Percentiles rank a stretch among this genome's conserved stretches.
phyloP scores from a whole-genome alignment of 2,113 vertebrate genomes.

The Cavia porcellus region DNA sequence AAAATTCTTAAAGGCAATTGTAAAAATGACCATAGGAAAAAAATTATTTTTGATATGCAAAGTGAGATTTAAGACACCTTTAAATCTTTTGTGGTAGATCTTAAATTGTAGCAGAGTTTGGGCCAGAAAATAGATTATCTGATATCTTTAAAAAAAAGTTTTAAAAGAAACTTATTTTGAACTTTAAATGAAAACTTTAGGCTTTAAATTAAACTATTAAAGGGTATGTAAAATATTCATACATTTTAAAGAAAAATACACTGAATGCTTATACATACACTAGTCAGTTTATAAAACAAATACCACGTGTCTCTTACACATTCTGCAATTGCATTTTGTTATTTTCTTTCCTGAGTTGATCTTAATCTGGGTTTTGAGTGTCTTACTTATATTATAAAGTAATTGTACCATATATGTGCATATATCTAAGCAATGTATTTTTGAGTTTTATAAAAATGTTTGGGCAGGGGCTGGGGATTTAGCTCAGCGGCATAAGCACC shows the following conservation, averaged over 20 bases:
- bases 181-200: neutral
- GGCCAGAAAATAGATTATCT: neutral
- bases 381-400: neutral
- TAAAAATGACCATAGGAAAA: neutral
- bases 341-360: neutral
- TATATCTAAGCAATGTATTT: neutral
- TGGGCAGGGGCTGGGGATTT: neutral
- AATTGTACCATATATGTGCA: neutral
- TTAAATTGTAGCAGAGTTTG: neutral
- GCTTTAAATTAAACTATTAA: neutral
- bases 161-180: neutral
- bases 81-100: neutral
- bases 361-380: neutral
- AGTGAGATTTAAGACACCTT: neutral
- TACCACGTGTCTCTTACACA: neutral
- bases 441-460: slow-evolving; percentile 9
- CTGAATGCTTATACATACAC: neutral
- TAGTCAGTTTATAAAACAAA: neutral
- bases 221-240: neutral
- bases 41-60: neutral
- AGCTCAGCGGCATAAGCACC: too few species aligned
- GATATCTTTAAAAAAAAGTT: neutral
- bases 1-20: neutral
- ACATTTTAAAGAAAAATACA: neutral
- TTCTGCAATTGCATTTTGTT: neutral